Percentiles rank a stretch among this genome's conserved stretches.
Conservation (phyloP, 92 coral and sea anemone genomes). For the Parazoanthus atlanticus region DNA sequence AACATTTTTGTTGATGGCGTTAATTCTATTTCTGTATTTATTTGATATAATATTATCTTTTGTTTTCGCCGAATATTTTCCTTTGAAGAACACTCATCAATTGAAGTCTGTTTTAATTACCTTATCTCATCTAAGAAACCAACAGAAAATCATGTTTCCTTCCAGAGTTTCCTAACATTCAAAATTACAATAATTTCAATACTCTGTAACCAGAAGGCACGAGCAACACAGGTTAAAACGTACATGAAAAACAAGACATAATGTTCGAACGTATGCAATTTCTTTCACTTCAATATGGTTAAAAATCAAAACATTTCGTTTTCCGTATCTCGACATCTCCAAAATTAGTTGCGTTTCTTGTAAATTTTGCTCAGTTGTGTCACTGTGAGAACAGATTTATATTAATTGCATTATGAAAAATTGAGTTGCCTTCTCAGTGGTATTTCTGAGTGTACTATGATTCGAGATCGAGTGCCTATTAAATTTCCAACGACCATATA, state of each 20-base stretch:
- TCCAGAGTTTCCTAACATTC: neutral
- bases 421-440: neutral
- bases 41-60: no score
- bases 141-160: neutral
- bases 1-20: no score
- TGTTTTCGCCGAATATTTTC: no score
- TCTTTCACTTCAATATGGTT: neutral
- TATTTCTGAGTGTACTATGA: neutral
- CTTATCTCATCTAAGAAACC: neutral
- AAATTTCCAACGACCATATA: neutral
- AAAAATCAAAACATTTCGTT: neutral
- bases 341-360: neutral
- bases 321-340: neutral
- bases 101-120: neutral
- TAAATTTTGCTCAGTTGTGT: neutral
- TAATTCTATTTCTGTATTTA: no score
- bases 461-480: neutral
- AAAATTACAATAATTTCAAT: neutral
- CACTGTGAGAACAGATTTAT: neutral
- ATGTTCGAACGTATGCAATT: neutral
- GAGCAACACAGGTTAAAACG: no score
- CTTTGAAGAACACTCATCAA: neutral
- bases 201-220: no score
- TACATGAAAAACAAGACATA: neutral
- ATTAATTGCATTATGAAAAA: no score